These are phyloP conservation scores for Crotophaga sulcirostris DNA, from an alignment of 2,113 vertebrate genomes.

Conservation along the genomic window DNA sequence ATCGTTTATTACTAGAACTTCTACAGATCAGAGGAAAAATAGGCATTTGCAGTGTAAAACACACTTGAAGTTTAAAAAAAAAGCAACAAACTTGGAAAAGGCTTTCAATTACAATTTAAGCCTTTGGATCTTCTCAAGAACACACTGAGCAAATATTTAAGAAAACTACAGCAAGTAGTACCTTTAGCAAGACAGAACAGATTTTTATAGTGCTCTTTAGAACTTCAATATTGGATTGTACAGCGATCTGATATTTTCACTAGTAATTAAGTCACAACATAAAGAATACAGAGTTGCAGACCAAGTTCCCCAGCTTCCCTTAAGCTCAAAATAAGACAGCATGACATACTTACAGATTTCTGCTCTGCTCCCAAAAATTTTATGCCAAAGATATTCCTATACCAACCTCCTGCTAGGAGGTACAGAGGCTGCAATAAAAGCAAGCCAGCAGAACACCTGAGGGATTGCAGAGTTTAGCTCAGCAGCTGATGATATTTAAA, in stretches of 20 bases:
- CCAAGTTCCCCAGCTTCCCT: neutral
- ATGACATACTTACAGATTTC: neutral
- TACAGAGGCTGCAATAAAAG: neutral
- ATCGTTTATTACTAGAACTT: neutral
- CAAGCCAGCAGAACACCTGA: neutral
- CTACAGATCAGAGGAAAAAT: neutral
- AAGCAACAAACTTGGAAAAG: neutral
- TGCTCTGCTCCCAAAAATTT: neutral
- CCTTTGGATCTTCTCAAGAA: neutral
- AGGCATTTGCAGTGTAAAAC: neutral
- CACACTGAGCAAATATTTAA: neutral
- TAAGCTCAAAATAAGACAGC: neutral
- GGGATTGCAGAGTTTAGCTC: neutral
- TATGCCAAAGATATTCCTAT: neutral
- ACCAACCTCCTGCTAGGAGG: neutral
- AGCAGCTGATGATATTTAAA: slow-evolving; percentile 30
- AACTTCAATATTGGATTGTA: neutral
- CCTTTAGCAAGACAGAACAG: neutral
- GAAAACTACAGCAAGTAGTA: neutral
- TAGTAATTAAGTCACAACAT: neutral
- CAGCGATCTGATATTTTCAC: neutral
- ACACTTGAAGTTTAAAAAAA: neutral
- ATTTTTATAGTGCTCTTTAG: neutral
- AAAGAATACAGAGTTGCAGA: neutral
- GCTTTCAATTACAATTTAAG: neutral